phyloP scores from a whole-genome alignment of 2,797 vertebrate species.

The Calcarius lapponicus region DNA sequence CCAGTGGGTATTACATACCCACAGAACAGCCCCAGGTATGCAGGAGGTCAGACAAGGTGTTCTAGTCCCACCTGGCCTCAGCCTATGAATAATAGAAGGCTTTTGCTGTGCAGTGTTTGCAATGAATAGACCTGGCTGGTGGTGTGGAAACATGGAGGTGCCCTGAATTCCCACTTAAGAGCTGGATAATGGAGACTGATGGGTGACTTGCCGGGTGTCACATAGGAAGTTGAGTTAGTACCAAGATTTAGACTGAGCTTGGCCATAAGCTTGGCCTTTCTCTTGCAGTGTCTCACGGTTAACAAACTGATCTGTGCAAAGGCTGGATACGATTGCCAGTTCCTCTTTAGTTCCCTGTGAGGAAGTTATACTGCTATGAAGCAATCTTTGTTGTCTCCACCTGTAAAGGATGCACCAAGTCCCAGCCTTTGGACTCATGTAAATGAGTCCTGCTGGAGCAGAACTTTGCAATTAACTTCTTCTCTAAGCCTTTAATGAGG shows the following conservation, averaged over 20 bases:
- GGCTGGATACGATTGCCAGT: not conserved
- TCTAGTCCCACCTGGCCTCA: not conserved
- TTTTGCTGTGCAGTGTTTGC: not conserved
- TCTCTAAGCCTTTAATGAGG: not conserved
- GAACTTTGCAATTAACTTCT: not conserved
- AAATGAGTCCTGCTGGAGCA: not conserved
- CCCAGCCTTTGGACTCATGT: not conserved
- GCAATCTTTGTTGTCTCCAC: not conserved
- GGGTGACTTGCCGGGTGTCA: not conserved
- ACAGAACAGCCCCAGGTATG: not conserved
- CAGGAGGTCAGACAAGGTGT: not conserved
- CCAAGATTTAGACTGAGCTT: not conserved
- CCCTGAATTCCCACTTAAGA: not conserved
- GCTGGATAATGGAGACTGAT: not conserved
- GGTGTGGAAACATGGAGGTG: not conserved
- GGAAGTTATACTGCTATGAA: not conserved
- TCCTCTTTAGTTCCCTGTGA: not conserved
- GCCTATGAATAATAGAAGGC: not conserved
- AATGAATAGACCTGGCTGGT: not conserved
- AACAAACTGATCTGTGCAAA: not conserved
- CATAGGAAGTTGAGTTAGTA: not conserved
- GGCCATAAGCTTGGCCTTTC: not conserved
- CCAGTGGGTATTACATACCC: not conserved
- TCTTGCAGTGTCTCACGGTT: not conserved
- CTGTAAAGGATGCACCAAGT: not conserved